phyloP scores from a whole-genome alignment of 2,113 vertebrate genomes.

The Chiloscyllium plagiosum region DNA sequence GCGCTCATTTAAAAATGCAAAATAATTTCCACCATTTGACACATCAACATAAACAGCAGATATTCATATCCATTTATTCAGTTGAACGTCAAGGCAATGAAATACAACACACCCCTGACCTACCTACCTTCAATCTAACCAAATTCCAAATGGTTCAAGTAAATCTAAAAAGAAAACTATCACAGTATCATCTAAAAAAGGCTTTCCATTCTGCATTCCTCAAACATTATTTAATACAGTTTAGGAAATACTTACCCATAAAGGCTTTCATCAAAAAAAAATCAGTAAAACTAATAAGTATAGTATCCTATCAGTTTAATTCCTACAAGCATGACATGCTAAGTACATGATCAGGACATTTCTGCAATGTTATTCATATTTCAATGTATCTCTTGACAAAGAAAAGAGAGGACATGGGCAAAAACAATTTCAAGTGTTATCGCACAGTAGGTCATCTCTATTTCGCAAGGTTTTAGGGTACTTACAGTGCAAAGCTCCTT shows the following conservation, averaged over 20 bases:
- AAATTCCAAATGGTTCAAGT: background rate
- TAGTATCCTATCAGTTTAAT: slow-evolving; percentile 15
- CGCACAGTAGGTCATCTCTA: slow-evolving; percentile 26
- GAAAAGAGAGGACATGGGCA: slow-evolving; percentile 23
- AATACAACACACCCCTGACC: slow-evolving; percentile 11
- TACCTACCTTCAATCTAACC: slow-evolving; percentile 23
- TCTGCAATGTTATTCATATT: background rate
- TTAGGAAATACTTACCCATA: slow-evolving; percentile 37
- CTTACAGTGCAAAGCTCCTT: slow-evolving; percentile 94
- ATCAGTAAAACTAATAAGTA: background rate
- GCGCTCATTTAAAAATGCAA: background rate
- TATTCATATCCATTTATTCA: slow-evolving; percentile 2
- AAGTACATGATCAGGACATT: slow-evolving; percentile 2
- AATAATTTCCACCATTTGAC: background rate
- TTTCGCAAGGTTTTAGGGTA: slow-evolving; percentile 60
- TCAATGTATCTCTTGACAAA: background rate
- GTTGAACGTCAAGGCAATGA: slow-evolving; percentile 9
- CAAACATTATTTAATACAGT: slow-evolving; percentile 14
- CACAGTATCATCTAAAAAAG: slow-evolving; percentile 7
- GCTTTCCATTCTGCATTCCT: background rate
- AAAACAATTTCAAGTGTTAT: slow-evolving; percentile 36
- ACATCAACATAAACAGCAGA: background rate
- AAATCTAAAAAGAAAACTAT: slow-evolving; percentile 1
- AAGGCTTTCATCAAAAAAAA: background rate
- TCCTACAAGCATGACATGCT: slow-evolving; percentile 17